Percentiles rank a stretch among this genome's conserved stretches.
These are phyloP conservation scores for Tortrix viridana DNA, from an alignment of 2,888 invertebrate genomes.

Conservation along the genomic window DNA sequence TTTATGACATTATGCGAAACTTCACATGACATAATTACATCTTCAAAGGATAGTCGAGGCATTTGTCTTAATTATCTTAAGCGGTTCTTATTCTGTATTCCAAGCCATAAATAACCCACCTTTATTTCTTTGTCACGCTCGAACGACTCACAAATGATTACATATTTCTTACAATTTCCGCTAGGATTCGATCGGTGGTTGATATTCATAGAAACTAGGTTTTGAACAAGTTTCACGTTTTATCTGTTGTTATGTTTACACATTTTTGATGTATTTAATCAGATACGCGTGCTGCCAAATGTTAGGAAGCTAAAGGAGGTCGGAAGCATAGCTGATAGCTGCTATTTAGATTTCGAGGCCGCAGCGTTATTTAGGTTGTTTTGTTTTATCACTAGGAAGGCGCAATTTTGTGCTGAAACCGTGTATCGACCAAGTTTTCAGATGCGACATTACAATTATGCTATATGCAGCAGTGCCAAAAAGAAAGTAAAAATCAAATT, in stretches of 20 bases:
- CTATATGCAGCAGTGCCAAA: not conserved
- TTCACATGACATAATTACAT: not conserved
- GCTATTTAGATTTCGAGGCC: conserved; percentile 83
- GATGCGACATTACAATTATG: conserved; percentile 53
- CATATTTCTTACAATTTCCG: no score
- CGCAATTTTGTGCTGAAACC: conserved; percentile 69
- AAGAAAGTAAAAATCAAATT: conserved; percentile 2
- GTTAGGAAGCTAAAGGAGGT: conserved; percentile 78
- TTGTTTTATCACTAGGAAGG: conserved; percentile 82
- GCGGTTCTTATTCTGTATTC: no score
- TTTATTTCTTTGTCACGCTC: no score
- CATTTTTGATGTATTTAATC: conserved; percentile 35
- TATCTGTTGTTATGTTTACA: conserved; percentile 12
- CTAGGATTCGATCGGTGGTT: no score
- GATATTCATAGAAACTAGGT: no score
- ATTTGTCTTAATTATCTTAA: no score
- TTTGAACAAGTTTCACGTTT: no score
- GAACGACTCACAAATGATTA: no score
- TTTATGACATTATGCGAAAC: not conserved
- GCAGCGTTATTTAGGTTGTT: conserved; percentile 79
- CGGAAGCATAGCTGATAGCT: conserved; percentile 79
- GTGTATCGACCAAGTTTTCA: conserved; percentile 54
- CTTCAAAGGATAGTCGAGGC: no score
- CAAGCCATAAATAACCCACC: no score
- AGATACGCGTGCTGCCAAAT: conserved; percentile 54